Conservation (phyloP, 1,140 invertebrate genomes). For the Ceratina calcarata region DNA sequence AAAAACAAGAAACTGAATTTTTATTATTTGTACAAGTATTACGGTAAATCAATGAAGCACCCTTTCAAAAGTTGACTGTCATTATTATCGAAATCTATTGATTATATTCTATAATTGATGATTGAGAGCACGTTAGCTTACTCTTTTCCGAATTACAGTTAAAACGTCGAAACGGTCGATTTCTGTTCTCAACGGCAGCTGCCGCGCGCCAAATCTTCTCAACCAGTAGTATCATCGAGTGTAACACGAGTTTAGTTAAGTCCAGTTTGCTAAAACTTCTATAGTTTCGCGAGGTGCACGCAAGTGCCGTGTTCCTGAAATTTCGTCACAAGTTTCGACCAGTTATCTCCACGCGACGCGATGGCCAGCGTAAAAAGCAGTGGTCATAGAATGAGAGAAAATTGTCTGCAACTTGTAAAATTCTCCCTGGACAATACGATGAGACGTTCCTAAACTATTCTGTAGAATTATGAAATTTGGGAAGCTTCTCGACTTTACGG, state of each 20-base stretch:
- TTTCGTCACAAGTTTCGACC: slow-evolving; percentile 26
- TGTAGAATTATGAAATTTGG: background rate
- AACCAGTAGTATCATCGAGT: slow-evolving; percentile 3
- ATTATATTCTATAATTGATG: too few relatives aligned
- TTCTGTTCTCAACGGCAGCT: background rate
- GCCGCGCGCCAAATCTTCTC: slow-evolving; percentile 11
- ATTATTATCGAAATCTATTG: too few relatives aligned
- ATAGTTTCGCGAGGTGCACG: slow-evolving; percentile 13
- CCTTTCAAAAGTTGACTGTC: too few relatives aligned
- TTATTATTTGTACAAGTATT: background rate
- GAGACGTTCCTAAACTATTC: background rate
- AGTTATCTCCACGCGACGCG: slow-evolving; percentile 18
- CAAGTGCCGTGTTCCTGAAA: slow-evolving; percentile 16
- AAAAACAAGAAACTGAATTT: background rate
- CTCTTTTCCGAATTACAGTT: too few relatives aligned
- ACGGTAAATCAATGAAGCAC: too few relatives aligned
- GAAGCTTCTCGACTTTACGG: background rate
- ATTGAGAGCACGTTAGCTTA: too few relatives aligned
- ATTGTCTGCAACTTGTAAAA: slow-evolving; percentile 16
- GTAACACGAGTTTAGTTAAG: slow-evolving; percentile 34
- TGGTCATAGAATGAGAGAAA: slow-evolving; percentile 7
- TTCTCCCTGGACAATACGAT: background rate
- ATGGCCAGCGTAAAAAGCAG: background rate
- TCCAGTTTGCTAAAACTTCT: slow-evolving; percentile 28
- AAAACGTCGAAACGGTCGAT: too few relatives aligned